Evolutionary conservation across 2,888 invertebrate genomes (phyloP).

Genomic region (Norana najaformis): DNA sequence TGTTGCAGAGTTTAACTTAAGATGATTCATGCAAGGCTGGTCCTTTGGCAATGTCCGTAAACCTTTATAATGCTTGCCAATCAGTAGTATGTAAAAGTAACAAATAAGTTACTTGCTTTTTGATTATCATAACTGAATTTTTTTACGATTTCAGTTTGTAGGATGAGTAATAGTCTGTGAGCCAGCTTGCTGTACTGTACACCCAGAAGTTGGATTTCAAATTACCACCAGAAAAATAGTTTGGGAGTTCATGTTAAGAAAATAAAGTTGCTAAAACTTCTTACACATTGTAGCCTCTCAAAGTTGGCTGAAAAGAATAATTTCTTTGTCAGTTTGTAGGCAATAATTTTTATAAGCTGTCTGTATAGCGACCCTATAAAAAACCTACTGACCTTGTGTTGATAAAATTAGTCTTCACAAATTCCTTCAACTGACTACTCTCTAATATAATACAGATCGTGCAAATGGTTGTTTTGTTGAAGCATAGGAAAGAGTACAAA

Average conservation of each 20-base stretch:
- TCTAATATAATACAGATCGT: neutral
- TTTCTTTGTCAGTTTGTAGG: neutral
- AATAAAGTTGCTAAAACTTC: no score
- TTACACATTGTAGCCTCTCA: no score
- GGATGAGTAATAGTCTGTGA: neutral
- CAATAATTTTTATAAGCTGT: no score
- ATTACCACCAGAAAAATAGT: neutral
- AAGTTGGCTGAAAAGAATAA: no score
- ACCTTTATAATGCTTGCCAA: no score
- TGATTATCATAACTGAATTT: neutral
- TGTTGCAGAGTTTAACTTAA: no score
- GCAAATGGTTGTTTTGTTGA: neutral
- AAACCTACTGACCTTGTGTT: neutral
- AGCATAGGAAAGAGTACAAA: neutral
- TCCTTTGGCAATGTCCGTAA: no score
- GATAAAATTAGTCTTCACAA: neutral
- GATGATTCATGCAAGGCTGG: no score
- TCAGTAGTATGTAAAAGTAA: neutral
- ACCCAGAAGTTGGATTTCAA: neutral
- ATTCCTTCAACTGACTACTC: neutral
- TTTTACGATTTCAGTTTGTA: neutral
- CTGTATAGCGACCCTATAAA: neutral
- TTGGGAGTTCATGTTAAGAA: neutral
- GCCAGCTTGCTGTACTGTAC: neutral
- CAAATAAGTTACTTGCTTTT: neutral